phyloP scores from a whole-genome alignment of 2,113 vertebrate genomes.

The Dicentrarchus labrax region DNA sequence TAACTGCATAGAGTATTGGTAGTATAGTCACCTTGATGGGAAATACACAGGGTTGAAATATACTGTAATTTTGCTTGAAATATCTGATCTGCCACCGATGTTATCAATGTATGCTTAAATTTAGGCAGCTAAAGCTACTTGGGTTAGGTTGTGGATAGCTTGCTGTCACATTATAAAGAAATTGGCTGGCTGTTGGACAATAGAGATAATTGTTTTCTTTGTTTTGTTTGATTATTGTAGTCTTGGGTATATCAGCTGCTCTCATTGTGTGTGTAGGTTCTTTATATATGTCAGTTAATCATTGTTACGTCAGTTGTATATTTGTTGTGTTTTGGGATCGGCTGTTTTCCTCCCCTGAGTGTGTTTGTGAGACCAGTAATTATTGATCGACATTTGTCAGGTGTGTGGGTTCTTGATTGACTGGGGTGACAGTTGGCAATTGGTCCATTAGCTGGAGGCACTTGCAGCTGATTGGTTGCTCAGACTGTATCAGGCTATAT shows the following conservation, averaged over 20 bases:
- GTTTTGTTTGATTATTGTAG: too few species aligned
- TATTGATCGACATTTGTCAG: constrained; percentile 41
- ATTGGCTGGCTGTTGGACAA: too few species aligned
- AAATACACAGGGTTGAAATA: too few species aligned
- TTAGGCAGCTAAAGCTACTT: too few species aligned
- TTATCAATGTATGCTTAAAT: too few species aligned
- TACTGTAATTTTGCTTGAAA: too few species aligned
- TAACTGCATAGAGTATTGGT: too few species aligned
- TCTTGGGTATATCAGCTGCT: neutral
- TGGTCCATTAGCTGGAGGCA: constrained; percentile 39
- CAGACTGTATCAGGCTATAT: neutral
- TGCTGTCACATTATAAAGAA: too few species aligned
- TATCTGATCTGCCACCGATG: too few species aligned
- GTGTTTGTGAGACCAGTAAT: constrained; percentile 19
- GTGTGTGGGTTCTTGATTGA: constrained; percentile 35
- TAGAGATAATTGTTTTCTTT: too few species aligned
- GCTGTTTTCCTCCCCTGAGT: neutral
- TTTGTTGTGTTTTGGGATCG: neutral
- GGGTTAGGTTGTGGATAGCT: too few species aligned
- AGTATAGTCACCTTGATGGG: too few species aligned
- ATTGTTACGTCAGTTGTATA: neutral
- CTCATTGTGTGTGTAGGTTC: neutral
- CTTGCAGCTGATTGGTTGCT: constrained; percentile 39
- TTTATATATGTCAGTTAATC: constrained; percentile 9
- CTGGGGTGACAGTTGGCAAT: constrained; percentile 17